Evolutionary conservation across 2,797 vertebrate genomes (phyloP), one percentile per base, ranked within the genome.

Genomic region (Dromococcyx pavoninus): DNA sequence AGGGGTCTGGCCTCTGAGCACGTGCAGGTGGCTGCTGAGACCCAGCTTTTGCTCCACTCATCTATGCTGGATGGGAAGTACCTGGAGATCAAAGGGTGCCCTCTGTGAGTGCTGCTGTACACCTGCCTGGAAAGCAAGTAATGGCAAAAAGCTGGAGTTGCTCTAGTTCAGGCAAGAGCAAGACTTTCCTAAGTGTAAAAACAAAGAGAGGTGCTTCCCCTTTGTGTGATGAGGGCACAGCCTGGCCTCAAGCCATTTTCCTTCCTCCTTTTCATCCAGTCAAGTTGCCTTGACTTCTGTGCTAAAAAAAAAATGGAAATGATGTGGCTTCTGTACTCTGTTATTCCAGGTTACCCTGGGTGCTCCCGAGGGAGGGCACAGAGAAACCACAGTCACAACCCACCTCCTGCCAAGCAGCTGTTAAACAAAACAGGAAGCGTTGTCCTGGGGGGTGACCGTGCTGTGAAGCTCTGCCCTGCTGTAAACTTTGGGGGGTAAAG

Each of bases 391-490:
- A 5, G 65, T 69, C 83, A 32, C 54, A 37, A 50, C 53, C 41
- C 4, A 5, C 35, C 43, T 84, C 86, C 76, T 94, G 77, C 83
- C 74, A 7, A 41, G 90, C 94, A 91, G 94, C 91, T 93, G 67
- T 46, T 37, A 51, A 87, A 85, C 18, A 69, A 67, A 76, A 92
- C 43, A 94, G 93, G 93, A 91, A 96, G 50, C 19, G 2, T 30
- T 0, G 62, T 67, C 32, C 70, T 9, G 3, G 32, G 13, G 10
- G 5, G 1, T 24, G 54, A 58, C 46, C 0, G 1, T 3, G 72
- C 90, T 93, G 51, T 54, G 75, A 91, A 74, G 57, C 69, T 88
- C 78, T 94, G 78, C 56, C 69, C 66, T 9, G 13, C 0, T 10
- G 77, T 23, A 60, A 48, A 48, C 54, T 60, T 15, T 17, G n/a